Evolutionary conservation across 2,113 vertebrate species (phyloP).

Genomic region (Cercocebus atys): DNA sequence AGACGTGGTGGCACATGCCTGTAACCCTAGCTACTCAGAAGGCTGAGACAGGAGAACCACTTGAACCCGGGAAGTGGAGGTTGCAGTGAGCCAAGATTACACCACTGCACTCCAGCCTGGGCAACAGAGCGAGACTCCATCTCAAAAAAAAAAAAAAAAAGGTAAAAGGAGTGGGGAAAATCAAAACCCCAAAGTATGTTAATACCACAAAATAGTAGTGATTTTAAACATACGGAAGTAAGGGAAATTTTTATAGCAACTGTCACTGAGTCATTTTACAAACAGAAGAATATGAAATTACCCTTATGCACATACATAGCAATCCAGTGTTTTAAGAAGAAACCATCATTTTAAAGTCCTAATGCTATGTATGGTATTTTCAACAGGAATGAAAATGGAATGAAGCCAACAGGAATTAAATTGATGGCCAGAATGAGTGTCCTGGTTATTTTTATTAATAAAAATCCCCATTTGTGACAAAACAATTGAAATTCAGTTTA

Average conservation of each 20-base stretch:
- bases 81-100: too few species aligned
- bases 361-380: not conserved
- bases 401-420: not conserved
- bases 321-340: not conserved
- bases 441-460: not conserved
- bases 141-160: not conserved
- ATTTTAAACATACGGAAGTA: not conserved
- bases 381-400: not conserved
- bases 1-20: too few species aligned
- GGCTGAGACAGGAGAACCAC: too few species aligned
- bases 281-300: not conserved
- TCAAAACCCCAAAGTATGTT: too few species aligned
- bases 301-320: not conserved
- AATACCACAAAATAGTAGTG: not conserved
- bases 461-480: not conserved
- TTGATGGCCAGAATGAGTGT: not conserved
- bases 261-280: not conserved
- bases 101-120: too few species aligned
- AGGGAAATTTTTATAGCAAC: not conserved
- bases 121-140: too few species aligned
- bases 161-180: not conserved
- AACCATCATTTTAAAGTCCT: not conserved
- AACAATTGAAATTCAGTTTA: not conserved
- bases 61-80: too few species aligned
- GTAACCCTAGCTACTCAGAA: too few species aligned